Evolutionary conservation across 1,140 invertebrate genomes (phyloP).

Genomic region (Eumaeus atala): DNA sequence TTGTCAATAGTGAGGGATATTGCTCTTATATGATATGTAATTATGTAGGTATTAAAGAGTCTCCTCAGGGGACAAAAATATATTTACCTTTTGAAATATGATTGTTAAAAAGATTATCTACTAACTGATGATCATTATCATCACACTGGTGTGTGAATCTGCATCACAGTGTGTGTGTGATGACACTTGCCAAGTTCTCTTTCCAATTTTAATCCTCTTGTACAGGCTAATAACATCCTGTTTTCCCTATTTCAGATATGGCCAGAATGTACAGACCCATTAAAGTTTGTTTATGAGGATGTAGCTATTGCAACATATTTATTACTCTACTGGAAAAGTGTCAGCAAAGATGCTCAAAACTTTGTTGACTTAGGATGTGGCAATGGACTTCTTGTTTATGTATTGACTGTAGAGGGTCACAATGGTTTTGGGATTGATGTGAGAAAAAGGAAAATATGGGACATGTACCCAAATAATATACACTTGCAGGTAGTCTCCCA

Average conservation of each 20-base stretch:
- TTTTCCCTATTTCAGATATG: slow-evolving; percentile 78
- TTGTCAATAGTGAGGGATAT: background rate
- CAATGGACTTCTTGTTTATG: slow-evolving; percentile 94
- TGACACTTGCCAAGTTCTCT: too few relatives aligned
- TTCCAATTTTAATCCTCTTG: too few relatives aligned
- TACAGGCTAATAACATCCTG: background rate
- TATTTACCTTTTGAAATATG: too few relatives aligned
- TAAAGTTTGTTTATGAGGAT: slow-evolving; percentile 98
- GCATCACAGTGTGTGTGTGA: too few relatives aligned
- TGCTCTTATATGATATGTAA: too few relatives aligned
- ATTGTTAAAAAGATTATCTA: too few relatives aligned
- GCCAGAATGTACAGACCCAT: slow-evolving; percentile 93
- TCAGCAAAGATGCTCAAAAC: slow-evolving; percentile 71
- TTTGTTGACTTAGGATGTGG: slow-evolving; percentile 98
- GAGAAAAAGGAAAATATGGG: slow-evolving; percentile 92
- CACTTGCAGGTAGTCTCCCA: slow-evolving; percentile 40
- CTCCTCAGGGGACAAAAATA: too few relatives aligned
- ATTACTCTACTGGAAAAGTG: slow-evolving; percentile 82
- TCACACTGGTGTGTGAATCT: too few relatives aligned
- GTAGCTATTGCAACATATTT: slow-evolving; percentile 95
- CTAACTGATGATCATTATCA: too few relatives aligned
- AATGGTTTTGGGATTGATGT: slow-evolving; percentile 93
- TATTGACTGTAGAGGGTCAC: slow-evolving; percentile 89
- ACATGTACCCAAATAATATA: slow-evolving; percentile 78
- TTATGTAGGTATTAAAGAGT: too few relatives aligned